phyloP scores from a whole-genome alignment of 2,888 invertebrate species.

The Elegia similella region DNA sequence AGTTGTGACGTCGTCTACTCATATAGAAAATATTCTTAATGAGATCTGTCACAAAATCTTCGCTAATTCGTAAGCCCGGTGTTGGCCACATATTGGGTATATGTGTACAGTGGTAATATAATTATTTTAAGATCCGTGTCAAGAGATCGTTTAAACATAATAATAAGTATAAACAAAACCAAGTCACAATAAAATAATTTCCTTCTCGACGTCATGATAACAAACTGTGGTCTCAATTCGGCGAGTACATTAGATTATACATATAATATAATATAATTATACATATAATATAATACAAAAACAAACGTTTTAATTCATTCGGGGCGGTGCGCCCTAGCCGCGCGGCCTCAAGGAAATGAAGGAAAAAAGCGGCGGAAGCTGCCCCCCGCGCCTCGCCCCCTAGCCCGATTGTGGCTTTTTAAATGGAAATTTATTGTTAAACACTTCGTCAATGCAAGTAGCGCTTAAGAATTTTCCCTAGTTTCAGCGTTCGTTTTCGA shows the following conservation, averaged over 20 bases:
- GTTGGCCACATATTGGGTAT: too few relatives aligned
- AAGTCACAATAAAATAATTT: not conserved
- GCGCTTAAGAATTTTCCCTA: constrained; percentile 62
- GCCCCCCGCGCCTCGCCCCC: constrained; percentile 39
- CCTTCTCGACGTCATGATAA: not conserved
- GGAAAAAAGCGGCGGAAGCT: constrained; percentile 79
- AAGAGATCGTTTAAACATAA: not conserved
- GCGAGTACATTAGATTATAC: constrained; percentile 29
- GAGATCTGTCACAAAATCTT: too few relatives aligned
- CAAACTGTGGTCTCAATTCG: constrained; percentile 6
- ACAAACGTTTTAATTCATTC: constrained; percentile 69
- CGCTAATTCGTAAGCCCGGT: too few relatives aligned
- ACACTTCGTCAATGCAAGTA: constrained; percentile 75
- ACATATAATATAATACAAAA: constrained; percentile 49
- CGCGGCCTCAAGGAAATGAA: constrained; percentile 78
- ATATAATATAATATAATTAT: constrained; percentile 38
- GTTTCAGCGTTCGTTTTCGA: constrained; percentile 42
- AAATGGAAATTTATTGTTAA: constrained; percentile 82
- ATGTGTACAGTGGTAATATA: not conserved
- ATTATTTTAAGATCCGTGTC: not conserved
- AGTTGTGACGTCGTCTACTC: too few relatives aligned
- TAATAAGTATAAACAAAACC: not conserved
- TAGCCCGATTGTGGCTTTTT: constrained; percentile 71
- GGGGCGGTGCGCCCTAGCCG: constrained; percentile 65
- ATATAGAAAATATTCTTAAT: too few relatives aligned